phyloP scores from a whole-genome alignment of 2,888 invertebrate species.

The Leptopilina syphax region DNA sequence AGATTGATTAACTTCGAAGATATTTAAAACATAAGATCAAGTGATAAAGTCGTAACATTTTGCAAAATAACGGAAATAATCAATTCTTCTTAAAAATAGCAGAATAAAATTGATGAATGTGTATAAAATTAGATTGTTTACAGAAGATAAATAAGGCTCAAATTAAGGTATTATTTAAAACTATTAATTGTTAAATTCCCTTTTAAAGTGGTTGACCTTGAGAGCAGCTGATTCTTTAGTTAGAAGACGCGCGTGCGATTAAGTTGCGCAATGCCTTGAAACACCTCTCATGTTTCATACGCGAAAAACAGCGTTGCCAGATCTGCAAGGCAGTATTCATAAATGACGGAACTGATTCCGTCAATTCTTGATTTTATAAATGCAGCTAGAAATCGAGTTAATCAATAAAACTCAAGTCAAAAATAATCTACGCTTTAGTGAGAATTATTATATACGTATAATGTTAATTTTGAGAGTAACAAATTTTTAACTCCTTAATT shows the following conservation, averaged over 20 bases:
- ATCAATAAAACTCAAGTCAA: neutral
- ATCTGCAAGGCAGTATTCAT: neutral
- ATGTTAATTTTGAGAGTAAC: neutral
- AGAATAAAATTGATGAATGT: too few relatives aligned
- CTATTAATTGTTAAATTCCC: neutral
- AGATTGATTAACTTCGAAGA: too few relatives aligned
- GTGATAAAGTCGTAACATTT: too few relatives aligned
- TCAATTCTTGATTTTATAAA: constrained; percentile 1
- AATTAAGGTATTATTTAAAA: neutral
- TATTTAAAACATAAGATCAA: too few relatives aligned
- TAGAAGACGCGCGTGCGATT: constrained; percentile 7
- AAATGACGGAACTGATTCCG: neutral
- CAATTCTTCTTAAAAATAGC: too few relatives aligned
- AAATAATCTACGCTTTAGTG: neutral
- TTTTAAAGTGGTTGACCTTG: constrained; percentile 26
- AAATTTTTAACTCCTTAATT: too few relatives aligned
- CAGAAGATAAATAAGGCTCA: neutral
- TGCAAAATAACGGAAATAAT: too few relatives aligned
- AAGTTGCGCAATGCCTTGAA: constrained; percentile 22
- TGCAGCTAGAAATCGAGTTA: neutral
- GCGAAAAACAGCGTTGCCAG: constrained; percentile 18
- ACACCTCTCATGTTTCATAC: constrained; percentile 12
- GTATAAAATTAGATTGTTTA: neutral
- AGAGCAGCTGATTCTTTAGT: constrained; percentile 24
- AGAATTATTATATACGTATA: neutral